Conservation (phyloP, 2,797 vertebrate genomes). For the Bovichtus diacanthus region DNA sequence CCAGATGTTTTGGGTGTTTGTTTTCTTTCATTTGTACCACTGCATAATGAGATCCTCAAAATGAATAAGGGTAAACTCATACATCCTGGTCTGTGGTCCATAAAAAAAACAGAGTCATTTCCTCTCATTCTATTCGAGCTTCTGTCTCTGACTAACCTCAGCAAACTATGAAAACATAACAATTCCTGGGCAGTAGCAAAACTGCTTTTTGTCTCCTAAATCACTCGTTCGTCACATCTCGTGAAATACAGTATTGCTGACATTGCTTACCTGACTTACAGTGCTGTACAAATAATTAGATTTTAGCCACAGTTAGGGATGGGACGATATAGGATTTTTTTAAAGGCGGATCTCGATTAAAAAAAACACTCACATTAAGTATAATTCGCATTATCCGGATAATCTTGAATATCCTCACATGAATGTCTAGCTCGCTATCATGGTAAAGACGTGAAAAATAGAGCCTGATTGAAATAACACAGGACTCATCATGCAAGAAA, state of each 20-base stretch:
- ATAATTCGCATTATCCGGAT: no score
- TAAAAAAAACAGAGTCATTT: slow-evolving; percentile 66
- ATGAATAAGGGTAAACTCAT: slow-evolving; percentile 17
- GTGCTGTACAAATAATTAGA: not conserved
- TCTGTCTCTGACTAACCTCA: slow-evolving; percentile 38
- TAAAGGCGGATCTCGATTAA: no score
- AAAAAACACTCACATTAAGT: no score
- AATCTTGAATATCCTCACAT: no score
- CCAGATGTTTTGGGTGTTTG: slow-evolving; percentile 7
- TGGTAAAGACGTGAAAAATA: no score
- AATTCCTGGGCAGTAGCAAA: not conserved
- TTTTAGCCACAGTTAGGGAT: no score
- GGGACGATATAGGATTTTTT: no score
- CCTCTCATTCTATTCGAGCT: slow-evolving; percentile 46
- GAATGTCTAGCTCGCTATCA: no score
- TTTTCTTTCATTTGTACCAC: slow-evolving; percentile 20
- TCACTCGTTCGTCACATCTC: not conserved
- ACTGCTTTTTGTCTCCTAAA: slow-evolving; percentile 1
- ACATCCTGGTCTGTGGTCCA: slow-evolving; percentile 58
- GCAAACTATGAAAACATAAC: slow-evolving; percentile 18
- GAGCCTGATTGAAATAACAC: no score
- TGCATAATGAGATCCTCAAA: slow-evolving; percentile 38
- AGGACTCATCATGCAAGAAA: no score
- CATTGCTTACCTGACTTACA: not conserved
- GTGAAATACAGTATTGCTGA: not conserved